Percentiles rank a stretch among this genome's conserved stretches.
phyloP scores from a whole-genome alignment of 1,140 invertebrate genomes.

The Aphaenogaster floridana region DNA sequence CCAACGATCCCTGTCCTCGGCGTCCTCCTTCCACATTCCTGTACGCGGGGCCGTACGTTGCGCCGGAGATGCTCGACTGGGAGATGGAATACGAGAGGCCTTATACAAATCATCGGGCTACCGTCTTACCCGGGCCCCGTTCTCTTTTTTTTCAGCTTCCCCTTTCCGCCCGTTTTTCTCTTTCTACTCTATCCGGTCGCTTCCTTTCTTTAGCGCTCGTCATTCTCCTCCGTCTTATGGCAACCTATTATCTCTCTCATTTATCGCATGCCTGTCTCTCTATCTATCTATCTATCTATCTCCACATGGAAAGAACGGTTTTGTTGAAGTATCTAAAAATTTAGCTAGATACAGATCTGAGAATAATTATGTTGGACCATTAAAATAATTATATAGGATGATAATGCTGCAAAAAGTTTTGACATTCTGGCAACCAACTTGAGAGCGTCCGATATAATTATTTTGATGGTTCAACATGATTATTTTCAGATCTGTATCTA shows the following conservation, averaged over 20 bases:
- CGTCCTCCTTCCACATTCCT: constrained; percentile 76
- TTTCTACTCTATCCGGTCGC: constrained; percentile 4
- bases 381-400: too few species aligned
- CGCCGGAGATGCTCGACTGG: constrained; percentile 71
- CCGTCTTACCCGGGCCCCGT: constrained; percentile 81
- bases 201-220: constrained; percentile 52
- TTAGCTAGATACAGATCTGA: too few species aligned
- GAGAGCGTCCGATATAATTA: too few species aligned
- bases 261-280: constrained; percentile 61
- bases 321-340: too few species aligned
- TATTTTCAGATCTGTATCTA: too few species aligned
- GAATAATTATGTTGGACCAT: too few species aligned
- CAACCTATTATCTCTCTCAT: constrained; percentile 70
- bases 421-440: too few species aligned
- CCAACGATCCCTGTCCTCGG: constrained; percentile 75
- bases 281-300: background rate
- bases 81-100: constrained; percentile 82
- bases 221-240: constrained; percentile 48
- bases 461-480: too few species aligned
- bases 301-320: background rate
- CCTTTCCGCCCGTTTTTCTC: constrained; percentile 53
- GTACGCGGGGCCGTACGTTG: constrained; percentile 66
- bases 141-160: constrained; percentile 73
- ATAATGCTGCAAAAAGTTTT: too few species aligned
- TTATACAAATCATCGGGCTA: constrained; percentile 85